Base-by-base conservation (phyloP, 2,797 vertebrate genomes). In the Falco novaeseelandiae region DNA sequence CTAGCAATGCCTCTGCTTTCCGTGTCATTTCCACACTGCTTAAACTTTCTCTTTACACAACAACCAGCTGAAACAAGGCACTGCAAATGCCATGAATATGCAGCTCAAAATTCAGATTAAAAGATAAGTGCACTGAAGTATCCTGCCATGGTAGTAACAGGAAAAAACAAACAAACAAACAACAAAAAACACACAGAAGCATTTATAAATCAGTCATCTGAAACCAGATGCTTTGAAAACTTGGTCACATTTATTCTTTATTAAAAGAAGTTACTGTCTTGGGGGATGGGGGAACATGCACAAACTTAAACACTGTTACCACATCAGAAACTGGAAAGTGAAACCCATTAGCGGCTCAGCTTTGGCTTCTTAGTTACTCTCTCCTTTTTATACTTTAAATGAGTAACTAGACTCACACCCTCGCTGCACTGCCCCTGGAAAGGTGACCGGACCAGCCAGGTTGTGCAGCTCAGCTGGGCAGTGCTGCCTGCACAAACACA, bases 381-480 rank as follows among this genome's bases (percentile, higher is more conserved):
- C 93, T 94, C 92, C 65, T 74, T 90, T 78, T 42, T 25, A 44
- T 32, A 26, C 20, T 58, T 17, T 3, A 30, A 49, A 46, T 6
- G 30, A 67, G 48, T 9, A 23, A 36, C 7, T 15, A 10, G 87
- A 48, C 34, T 16, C 32, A 17, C 32, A 46, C 70, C 13, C 29
- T 6, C 38, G 3, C 21, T 6, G 32, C 6, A 1, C 15, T 8
- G n/a, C 7, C 27, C 74, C 82, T 36, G 32, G 19, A 73, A 9
- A 11, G n/a, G 57, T 0, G 20, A 46, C 10, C 0, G 0, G 20
- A 42, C 10, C 0, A 0, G 30, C 15, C 59, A n/a, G 49, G 8
- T 19, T 8, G 25, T 0, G 0, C 5, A 4, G 38, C 9, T 9
- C 14, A 10, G 23, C 19, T 6, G 29, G 51, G 48, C 25, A 30